Conservation (phyloP, 2,797 vertebrate genomes). For the Calcarius lapponicus region DNA sequence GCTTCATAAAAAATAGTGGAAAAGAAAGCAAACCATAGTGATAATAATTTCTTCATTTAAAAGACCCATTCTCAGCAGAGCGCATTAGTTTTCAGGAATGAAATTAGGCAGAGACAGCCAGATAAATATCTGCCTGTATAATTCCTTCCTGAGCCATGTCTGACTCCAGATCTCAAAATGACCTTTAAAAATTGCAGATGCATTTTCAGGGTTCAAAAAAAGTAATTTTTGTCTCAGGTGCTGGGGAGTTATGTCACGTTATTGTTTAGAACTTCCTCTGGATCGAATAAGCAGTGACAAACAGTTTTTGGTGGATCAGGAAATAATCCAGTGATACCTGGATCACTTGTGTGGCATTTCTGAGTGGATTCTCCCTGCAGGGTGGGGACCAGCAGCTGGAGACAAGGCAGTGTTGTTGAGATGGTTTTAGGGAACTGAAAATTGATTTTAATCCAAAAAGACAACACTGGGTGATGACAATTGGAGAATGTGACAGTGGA, state of each 20-base stretch:
- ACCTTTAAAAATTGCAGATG: neutral
- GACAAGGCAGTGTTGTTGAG: neutral
- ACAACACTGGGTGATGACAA: fast-evolving
- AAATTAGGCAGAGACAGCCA: slow-evolving; percentile 2
- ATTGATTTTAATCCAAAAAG: neutral
- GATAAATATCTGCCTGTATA: neutral
- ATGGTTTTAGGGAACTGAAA: neutral
- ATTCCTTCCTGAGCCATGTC: neutral
- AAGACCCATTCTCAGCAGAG: neutral
- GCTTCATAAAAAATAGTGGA: neutral
- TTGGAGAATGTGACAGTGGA: neutral
- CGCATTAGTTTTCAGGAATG: slow-evolving; percentile 2
- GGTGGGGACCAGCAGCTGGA: neutral
- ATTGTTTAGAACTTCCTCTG: neutral
- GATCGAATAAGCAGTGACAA: neutral
- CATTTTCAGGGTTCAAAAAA: neutral
- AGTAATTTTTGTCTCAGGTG: neutral
- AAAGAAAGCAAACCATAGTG: neutral
- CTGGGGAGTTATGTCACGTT: neutral
- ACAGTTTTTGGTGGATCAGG: neutral
- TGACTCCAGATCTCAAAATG: neutral
- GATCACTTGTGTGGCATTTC: neutral
- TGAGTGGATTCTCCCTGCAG: neutral
- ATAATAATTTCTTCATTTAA: slow-evolving; percentile 12
- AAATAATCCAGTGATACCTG: neutral